These are phyloP conservation scores for Pteruthius melanotis DNA, from an alignment of 2,113 vertebrate genomes.

Conservation along the genomic window DNA sequence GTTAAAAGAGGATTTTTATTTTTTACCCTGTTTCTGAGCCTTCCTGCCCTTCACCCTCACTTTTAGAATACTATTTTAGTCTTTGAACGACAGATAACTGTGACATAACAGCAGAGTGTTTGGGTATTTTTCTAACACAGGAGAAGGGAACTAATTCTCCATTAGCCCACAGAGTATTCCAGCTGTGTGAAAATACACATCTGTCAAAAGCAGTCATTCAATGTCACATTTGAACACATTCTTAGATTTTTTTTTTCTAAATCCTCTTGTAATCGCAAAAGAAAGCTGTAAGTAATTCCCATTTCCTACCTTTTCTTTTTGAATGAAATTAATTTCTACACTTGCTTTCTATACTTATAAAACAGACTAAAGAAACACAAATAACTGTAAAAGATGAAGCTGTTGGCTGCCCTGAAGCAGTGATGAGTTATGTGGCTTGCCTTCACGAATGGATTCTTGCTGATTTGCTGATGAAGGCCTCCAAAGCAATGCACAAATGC, in stretches of 20 bases:
- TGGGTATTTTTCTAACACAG: background rate
- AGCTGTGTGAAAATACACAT: background rate
- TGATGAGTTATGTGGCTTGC: background rate
- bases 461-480: background rate
- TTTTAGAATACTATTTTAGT: background rate
- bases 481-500: background rate
- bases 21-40: background rate
- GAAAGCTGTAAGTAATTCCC: background rate
- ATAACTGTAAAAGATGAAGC: background rate
- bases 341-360: background rate
- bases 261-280: fast-evolving
- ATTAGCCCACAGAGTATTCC: background rate
- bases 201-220: background rate
- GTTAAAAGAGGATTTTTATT: background rate
- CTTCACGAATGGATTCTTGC: background rate
- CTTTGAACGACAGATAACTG: background rate
- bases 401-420: background rate
- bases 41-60: background rate
- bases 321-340: background rate
- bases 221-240: background rate
- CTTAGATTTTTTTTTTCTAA: background rate
- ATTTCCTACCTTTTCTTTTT: background rate
- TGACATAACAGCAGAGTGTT: background rate
- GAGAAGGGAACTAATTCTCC: background rate
- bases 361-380: background rate